Percentiles rank a stretch among this genome's conserved stretches.
phyloP scores from a whole-genome alignment of 2,888 invertebrate genomes.

The Metallyticus violacea region DNA sequence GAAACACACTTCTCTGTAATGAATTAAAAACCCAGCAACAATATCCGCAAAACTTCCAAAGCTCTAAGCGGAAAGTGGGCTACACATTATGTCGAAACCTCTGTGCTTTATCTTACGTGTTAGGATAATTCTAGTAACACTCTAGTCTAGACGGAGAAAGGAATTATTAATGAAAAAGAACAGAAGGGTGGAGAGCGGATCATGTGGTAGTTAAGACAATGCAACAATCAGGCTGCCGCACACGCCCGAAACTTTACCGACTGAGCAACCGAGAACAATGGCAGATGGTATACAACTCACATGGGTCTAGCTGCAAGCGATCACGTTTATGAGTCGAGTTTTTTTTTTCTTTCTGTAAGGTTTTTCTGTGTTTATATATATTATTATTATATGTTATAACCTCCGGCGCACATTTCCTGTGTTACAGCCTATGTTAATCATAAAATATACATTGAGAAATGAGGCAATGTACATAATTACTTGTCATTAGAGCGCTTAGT shows the following conservation, averaged over 20 bases:
- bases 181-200: background rate
- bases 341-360: background rate
- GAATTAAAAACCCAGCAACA: no score
- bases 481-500: background rate
- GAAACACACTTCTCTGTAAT: no score
- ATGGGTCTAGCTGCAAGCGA: background rate
- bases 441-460: background rate
- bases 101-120: background rate
- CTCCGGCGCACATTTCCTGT: background rate
- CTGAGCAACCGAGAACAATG: background rate
- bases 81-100: background rate
- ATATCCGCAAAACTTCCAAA: no score
- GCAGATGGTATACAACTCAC: background rate
- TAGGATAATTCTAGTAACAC: background rate
- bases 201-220: background rate
- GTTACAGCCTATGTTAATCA: background rate
- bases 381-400: slow-evolving; percentile 6
- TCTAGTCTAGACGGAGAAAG: background rate
- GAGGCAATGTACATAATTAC: background rate
- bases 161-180: background rate
- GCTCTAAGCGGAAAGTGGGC: background rate
- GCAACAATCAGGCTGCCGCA: background rate
- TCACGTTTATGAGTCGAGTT: background rate
- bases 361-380: background rate
- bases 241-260: background rate